Base-by-base conservation (phyloP, 1,140 invertebrate genomes). In the Myzus persicae region DNA sequence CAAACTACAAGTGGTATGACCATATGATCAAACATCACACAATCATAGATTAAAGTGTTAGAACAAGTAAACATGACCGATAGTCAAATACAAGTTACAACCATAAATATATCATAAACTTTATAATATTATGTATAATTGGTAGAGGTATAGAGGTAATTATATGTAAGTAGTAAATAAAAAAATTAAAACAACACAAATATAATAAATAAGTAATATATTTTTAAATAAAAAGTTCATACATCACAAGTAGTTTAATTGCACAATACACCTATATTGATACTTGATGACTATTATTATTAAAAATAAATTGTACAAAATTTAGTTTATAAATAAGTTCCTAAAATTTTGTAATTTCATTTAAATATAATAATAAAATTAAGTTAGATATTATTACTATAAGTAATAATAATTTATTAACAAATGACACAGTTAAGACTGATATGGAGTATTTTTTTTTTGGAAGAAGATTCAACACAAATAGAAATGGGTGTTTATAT, bases 231-330 rank as follows among this genome's bases (percentile, higher is more conserved):
- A 44, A 85, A 44, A 85, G 42, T 85, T 85, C 38, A 85, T 85
- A 85, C 84, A 85, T 85, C 26, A 44, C 42, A 85, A 85, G 42
- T 85, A 85, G 42, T 85, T 85, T 85, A 85, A 85, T 85, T 44
- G 24, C 14, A 44, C 36, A 82, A 82, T 82, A 82, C 76, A 38
- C 20, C n/a, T 82, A 82, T 82, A 82, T 82, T 82, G 76, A 82
- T 82, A 82, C n/a, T 82, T 76, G 59, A 82, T 82, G 36, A 82
- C n/a, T 82, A 38, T 38, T 82, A 38, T 82, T 82, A 22, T 82
- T 82, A 82, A 82, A 82, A 82, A 82, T 82, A 82, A 38, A 38
- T 82, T 82, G 18, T 38, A 82, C 76, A 82, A 82, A 38, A 82
- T 82, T 18, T 82, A 38, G 76, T 82, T 82, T 82, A 82, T 82